Conservation (phyloP, 2,888 invertebrate species). For the Caenorhabditis panamensis region DNA sequence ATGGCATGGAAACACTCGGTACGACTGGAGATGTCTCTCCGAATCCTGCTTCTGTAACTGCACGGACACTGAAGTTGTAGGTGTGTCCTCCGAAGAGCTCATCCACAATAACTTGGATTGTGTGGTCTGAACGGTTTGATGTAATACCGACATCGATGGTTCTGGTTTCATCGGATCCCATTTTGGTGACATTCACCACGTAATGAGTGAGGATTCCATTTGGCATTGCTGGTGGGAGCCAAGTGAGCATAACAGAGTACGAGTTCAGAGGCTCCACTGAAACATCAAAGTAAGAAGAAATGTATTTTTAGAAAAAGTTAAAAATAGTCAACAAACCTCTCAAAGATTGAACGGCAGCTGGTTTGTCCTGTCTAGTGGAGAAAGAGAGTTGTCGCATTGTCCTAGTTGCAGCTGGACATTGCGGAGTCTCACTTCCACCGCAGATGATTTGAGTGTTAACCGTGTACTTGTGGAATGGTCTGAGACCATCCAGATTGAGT, state of each 20-base stretch:
- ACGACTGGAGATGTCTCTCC: constrained; percentile 69
- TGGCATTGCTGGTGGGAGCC: constrained; percentile 76
- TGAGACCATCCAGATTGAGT: constrained; percentile 73
- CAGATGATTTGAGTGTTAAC: constrained; percentile 75
- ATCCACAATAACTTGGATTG: constrained; percentile 75
- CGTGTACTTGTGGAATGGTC: constrained; percentile 78
- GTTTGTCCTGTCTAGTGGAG: constrained; percentile 76
- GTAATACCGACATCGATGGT: constrained; percentile 71
- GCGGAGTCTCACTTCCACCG: constrained; percentile 45
- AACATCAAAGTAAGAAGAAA: no score
- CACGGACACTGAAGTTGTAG: constrained; percentile 68
- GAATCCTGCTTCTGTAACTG: constrained; percentile 79
- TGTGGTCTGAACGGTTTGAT: constrained; percentile 61
- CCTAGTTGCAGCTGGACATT: constrained; percentile 68
- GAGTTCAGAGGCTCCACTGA: constrained; percentile 71
- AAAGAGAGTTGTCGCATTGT: constrained; percentile 73
- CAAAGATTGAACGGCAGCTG: constrained; percentile 73
- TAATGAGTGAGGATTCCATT: constrained; percentile 79
- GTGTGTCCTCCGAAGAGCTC: constrained; percentile 75
- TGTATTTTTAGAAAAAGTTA: no score
- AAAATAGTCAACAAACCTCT: constrained; percentile 27
- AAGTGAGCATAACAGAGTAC: constrained; percentile 75
- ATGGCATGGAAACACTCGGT: constrained; percentile 72
- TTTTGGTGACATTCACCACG: constrained; percentile 65
- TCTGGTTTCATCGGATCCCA: constrained; percentile 64